Evolutionary conservation across 1,140 invertebrate genomes (phyloP), one percentile per base, ranked within the genome.

Genomic region (Cotesia typhae): DNA sequence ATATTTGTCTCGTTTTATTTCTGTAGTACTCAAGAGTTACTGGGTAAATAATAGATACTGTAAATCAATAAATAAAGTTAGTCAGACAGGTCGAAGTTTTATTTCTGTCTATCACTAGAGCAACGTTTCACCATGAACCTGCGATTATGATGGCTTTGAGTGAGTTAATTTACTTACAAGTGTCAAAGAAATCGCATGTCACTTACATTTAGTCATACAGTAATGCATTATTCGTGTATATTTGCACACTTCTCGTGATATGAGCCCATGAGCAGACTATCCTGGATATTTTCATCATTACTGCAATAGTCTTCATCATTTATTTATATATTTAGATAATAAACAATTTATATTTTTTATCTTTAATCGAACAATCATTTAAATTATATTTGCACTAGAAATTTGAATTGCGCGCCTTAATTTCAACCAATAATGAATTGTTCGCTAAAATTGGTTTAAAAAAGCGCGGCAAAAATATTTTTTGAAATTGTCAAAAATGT

Each of bases 91-190:
- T 74, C 70, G 66, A 75, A 70, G 70, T 53, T 59, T 28, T 38
- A 66, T 55, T 51, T 53, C 20, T 28, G 20, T 78, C 78, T 79
- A 77, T 81, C 81, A 84, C 80, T 84, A 79, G 83, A 84, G 83
- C 82, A 83, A 82, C 77, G 82, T 82, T 78, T 81, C 78, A 77
- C 83, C 82, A 77, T 84, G 83, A 84, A 83, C 83, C 73, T 82
- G 7, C 37, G n/a, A 38, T 35, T 59, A 28, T 9, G 37, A 59
- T 60, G 74, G 69, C 52, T 67, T 35, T 57, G 36, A 59, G 55
- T 41, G 55, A 41, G 55, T 14, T 14, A 5, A 68, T 4, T 53
- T 14, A 10, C 17, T 52, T 52, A 28, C 20, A 28, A 28, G 20
- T 28, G 36, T 59, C 57, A 20, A 1, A 59, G 57, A 20, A 59